Evolutionary conservation across 2,797 vertebrate species (phyloP), one percentile per base, ranked within the genome.

Genomic region (Adelosebastes latens): DNA sequence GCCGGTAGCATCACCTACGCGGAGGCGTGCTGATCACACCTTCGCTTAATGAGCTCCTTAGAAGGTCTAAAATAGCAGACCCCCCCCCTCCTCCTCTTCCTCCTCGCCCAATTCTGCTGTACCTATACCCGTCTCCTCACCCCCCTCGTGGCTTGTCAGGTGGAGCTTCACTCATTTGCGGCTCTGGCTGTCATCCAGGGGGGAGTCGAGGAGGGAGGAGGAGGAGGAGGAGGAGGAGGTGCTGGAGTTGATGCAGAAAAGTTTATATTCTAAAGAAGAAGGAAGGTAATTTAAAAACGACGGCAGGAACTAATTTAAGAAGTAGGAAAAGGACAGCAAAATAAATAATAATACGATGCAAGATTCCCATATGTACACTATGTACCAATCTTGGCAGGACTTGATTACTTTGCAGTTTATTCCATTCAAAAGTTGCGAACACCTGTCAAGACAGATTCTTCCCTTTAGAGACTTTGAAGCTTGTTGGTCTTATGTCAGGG

Each of bases 31-130:
- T 90, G 93, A 95, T 97, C 93, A 90, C 96, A 96, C 96, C 95
- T 97, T 89, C 63, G 81, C 94, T 84, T 97, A 97, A 98, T 97
- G 96, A 97, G 96, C 95, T 96, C 91, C 95, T 95, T 93, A 91
- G 94, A 97, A 96, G 96, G 95, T 96, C 95, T 80, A 93, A 95
- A 94, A 96, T 90, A 93, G 95, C 61, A 93, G 79, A 80, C 46
- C 80, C 65, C 88, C 81, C 61, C 20, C n/a, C 31, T 4, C 13
- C 5, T 24, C 29, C 70, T 13, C 73, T 8, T 14, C n/a, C 13
- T 39, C 55, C 68, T 39, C 67, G 32, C 27, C 18, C 69, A 52
- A 20, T 64, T 53, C 72, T 63, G 64, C 63, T 63, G 12, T 70
- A 91, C 90, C 89, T 88, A 76, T 56, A 58, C 63, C 13, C 70